Evolutionary conservation across 2,797 vertebrate species (phyloP).

Genomic region (Caiman crocodilus): DNA sequence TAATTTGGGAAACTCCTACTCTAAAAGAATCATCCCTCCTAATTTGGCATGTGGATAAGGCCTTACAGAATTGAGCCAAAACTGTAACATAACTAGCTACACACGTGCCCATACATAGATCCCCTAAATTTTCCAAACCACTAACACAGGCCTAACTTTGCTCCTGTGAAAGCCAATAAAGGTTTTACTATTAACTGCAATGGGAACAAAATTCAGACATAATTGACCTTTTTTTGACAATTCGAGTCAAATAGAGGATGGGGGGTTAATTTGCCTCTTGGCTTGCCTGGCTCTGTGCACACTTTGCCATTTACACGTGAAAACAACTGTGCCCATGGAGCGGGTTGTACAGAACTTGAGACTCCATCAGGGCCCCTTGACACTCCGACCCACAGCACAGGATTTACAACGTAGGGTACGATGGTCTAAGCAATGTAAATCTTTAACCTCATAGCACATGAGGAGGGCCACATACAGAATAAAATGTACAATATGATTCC

Average conservation of each 20-base stretch:
- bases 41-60: not conserved
- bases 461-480: not conserved
- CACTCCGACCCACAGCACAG: not conserved
- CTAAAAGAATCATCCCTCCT: not conserved
- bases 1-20: not conserved
- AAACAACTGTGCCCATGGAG: not conserved
- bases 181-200: not conserved
- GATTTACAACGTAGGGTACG: not conserved
- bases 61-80: not conserved
- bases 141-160: not conserved
- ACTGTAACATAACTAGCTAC: no score
- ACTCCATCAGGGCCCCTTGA: not conserved
- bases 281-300: not conserved
- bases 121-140: rapidly evolving
- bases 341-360: not conserved
- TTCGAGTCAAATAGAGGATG: no score
- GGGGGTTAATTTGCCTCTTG: not conserved
- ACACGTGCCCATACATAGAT: no score
- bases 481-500: not conserved
- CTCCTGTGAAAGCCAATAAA: not conserved
- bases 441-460: rapidly evolving
- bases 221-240: not conserved
- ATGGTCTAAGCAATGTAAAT: not conserved
- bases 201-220: not conserved
- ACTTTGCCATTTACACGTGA: not conserved